Evolutionary conservation across 2,888 invertebrate species (phyloP), one percentile per base, ranked within the genome.

Genomic region (Gari tellinella): DNA sequence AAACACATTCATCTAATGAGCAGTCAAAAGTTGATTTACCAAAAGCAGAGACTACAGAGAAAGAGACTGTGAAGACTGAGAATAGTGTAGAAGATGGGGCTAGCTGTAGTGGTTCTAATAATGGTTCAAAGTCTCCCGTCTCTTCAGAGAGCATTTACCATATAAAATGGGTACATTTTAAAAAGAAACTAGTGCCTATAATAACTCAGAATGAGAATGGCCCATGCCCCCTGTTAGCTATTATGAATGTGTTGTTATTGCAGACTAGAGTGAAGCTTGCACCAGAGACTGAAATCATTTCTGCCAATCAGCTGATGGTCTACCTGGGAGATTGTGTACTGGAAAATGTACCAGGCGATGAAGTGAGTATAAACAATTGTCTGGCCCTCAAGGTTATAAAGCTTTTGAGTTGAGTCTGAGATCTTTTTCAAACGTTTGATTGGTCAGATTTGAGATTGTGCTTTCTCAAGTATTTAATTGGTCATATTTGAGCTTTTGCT

Each of bases 181-280:
- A 88, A 25, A 80, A 81, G 26, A 84, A 84, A 45, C 90, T 90
- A 69, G 88, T 91, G 43, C 93, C 93, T 14, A 93, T 94, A 61
- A 91, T 94, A 14, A 94, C 93, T 1, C 94, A 94, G 87, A 94
- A 94, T 87, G 92, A 92, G 72, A 94, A 94, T 91, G 94, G 94
- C 8, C 94, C 94, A 0, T 94, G 94, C 87, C 94, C 94, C 1
- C 87, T 94, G 26, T 90, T 94, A 48, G 93, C 94, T 23, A 92
- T 94, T 40, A 92, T 93, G 70, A 94, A 94, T 88, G 92, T 93
- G 4, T 88, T 94, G 19, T 85, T 94, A 46, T 87, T 94, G 52
- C 91, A 92, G 84, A 92, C 92, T 17, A 90, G 91, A 80, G 89
- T 93, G 17, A 88, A 88, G 38, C 84, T 93, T 17, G 89, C 92